Conservation (phyloP, 2,888 invertebrate species). For the Drosophila diplacantha region DNA sequence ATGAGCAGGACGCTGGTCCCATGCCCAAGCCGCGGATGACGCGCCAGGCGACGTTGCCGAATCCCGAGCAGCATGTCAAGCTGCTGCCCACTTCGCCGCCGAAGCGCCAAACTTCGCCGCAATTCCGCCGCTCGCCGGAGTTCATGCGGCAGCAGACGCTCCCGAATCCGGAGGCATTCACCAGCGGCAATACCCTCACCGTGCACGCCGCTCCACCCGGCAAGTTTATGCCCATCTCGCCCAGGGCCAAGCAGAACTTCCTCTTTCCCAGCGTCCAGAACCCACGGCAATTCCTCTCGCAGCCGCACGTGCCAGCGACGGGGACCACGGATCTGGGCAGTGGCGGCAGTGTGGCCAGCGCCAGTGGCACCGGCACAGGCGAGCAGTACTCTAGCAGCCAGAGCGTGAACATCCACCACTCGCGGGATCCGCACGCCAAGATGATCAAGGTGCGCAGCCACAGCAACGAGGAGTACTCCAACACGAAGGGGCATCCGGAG, state of each 20-base stretch:
- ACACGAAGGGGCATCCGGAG: slow-evolving; percentile 69
- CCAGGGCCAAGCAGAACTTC: slow-evolving; percentile 76
- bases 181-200: slow-evolving; percentile 70
- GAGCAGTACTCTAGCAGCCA: slow-evolving; percentile 77
- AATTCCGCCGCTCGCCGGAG: slow-evolving; percentile 76
- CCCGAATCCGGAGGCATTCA: slow-evolving; percentile 76
- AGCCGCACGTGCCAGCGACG: slow-evolving; percentile 76
- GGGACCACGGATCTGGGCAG: slow-evolving; percentile 66
- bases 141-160: slow-evolving; percentile 76
- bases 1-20: slow-evolving; percentile 54
- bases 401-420: slow-evolving; percentile 75
- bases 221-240: slow-evolving; percentile 77
- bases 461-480: slow-evolving; percentile 77
- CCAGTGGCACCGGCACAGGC: slow-evolving; percentile 49
- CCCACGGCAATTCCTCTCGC: slow-evolving; percentile 76
- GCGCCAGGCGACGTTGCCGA: slow-evolving; percentile 76
- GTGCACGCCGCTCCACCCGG: slow-evolving; percentile 71
- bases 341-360: slow-evolving; percentile 60
- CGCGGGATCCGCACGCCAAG: slow-evolving; percentile 74
- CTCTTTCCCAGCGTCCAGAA: slow-evolving; percentile 75
- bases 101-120: slow-evolving; percentile 76
- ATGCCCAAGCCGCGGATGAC: slow-evolving; percentile 70
- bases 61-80: slow-evolving; percentile 77
- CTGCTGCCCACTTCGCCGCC: slow-evolving; percentile 77
- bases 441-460: slow-evolving; percentile 78